Base-by-base conservation (phyloP, 2,888 invertebrate genomes). In the Strigamia maritima region DNA sequence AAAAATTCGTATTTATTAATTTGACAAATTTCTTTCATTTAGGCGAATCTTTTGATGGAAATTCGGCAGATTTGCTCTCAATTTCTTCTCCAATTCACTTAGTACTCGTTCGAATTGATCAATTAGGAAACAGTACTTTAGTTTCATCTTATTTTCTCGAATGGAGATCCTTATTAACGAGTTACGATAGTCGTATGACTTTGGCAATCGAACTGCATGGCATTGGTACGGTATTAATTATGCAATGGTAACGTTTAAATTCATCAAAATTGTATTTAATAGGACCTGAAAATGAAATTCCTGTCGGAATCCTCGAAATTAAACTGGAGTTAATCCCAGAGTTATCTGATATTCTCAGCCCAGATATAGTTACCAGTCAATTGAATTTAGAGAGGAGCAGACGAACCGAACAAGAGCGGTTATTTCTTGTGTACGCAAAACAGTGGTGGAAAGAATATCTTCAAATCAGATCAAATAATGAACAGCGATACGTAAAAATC, bases 391-490 rank as follows among this genome's bases (percentile, higher is more conserved):
- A 86, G 82, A 81, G 83, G 35, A 82, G 81, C n/a, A 80, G 83
- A 19, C 84, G 84, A 81, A 84, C 85, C 0, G 86, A 86, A 80
- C 82, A 84, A 78, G 86, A 87, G 80, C 80, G 86, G 4, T 82
- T 86, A n/a, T 87, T 86, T 81, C 83, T 87, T 12, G 85, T 86
- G 7, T 87, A 86, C 81, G 85, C 86, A 75, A 86, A 86, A 80
- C 85, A 86, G 81, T 87, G 87, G 87, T 87, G 86, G 86, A 84
- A 85, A 80, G 86, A 87, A 77, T 87, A 83, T 80, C 82, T 86
- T 1, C 84, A 86, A 80, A 85, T 86, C 49, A 79, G 86, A 40
- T 83, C 83, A 10, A 80, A 82, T 14, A 85, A 86, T 79, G 84
- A 83, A 65, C 84, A 85, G 19, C 83, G 87, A 74, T 83, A 85